Evolutionary conservation across 2,113 vertebrate genomes (phyloP), one percentile per base, ranked within the genome.

Genomic region (Cololabis saira): DNA sequence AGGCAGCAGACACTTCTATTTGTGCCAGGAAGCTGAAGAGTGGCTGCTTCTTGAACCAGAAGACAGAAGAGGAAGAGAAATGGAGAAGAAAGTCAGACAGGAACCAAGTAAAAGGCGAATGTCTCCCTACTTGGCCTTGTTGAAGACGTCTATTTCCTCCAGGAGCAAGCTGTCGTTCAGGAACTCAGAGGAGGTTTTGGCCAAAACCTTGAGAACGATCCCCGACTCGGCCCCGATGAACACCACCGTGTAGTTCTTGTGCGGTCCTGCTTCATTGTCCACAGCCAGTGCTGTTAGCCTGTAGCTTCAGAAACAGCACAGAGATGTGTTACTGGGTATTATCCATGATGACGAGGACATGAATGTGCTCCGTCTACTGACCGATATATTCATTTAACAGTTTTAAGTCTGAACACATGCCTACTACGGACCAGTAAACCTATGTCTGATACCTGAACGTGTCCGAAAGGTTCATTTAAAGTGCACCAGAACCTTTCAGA

Each of bases 61-160:
- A 61, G 40, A 53, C 15, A 40, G 48, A 65, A 42, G 13, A 59
- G 61, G 49, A 74, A 70, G 41, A 59, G 65, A 71, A 71, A 81
- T 16, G 0, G 49, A 63, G 58, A 79, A 74, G 47, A 21, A 37
- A 42, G 51, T 33, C 37, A 75, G 62, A 42, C 64, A 78, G 19
- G 41, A 18, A 76, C 43, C 22, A 54, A 62, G 57, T 73, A 42
- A 71, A 22, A 65, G 48, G 17, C 50, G 18, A 12, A 2, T 1
- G 5, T 18, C 17, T 66, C 30, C 96, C 70, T 95, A 99, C 98
- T 98, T 99, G 86, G 94, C 96, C 71, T 89, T 95, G 91, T 98
- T 99, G 91, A 96, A 98, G 33, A 96, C 94, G 66, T 98, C 95
- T 66, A 99, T 98, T 92, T 99, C 97, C 91, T 99, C 98, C 91